Conservation (phyloP, 2,888 invertebrate species). For the Xanthorhoe spadicearia region DNA sequence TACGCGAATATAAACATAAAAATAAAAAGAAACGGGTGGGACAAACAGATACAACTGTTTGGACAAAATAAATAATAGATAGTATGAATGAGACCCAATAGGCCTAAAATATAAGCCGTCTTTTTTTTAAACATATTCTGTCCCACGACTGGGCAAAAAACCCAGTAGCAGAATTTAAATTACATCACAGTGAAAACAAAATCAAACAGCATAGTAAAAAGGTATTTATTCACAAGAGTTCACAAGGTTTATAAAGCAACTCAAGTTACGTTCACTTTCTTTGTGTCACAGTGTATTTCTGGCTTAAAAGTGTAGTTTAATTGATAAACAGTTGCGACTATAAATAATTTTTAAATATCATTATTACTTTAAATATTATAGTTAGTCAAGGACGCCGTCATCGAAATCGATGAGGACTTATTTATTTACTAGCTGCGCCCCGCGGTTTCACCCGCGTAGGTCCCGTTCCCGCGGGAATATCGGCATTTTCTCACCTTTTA, state of each 20-base stretch:
- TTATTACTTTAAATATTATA: no score
- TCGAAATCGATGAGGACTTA: no score
- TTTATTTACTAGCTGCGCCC: no score
- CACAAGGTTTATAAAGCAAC: slow-evolving; percentile 70
- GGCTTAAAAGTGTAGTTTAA: slow-evolving; percentile 48
- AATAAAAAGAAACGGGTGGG: slow-evolving; percentile 29
- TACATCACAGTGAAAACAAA: slow-evolving; percentile 38
- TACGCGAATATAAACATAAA: slow-evolving; percentile 17
- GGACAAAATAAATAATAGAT: slow-evolving; percentile 12
- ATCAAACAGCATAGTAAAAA: slow-evolving; percentile 51
- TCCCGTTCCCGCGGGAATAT: no score
- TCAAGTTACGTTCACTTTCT: slow-evolving; percentile 67
- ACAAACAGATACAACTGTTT: slow-evolving; percentile 9
- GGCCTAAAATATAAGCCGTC: neutral
- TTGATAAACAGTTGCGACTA: slow-evolving; percentile 38
- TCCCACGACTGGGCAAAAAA: no score
- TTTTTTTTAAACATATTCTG: no score
- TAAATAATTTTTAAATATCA: neutral
- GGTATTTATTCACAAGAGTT: slow-evolving; percentile 59
- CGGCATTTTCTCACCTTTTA: no score
- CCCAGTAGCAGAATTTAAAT: neutral
- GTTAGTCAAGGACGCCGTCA: no score
- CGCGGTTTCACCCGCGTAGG: no score
- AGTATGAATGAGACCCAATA: neutral
- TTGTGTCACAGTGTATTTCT: slow-evolving; percentile 72